Base-by-base conservation (phyloP, 2,113 vertebrate species). In the Riparia riparia region DNA sequence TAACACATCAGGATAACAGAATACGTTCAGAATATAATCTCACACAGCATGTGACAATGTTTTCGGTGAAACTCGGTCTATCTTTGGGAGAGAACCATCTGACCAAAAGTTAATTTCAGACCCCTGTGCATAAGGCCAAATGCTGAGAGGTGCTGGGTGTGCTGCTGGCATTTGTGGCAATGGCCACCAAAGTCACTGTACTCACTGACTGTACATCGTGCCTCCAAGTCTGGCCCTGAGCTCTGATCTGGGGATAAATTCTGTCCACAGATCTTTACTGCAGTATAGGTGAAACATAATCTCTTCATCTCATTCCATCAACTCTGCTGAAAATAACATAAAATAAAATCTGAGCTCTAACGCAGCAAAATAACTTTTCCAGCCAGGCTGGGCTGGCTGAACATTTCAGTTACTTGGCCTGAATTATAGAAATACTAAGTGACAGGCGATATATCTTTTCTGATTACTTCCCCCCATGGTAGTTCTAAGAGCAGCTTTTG, bases 271-370 rank as follows among this genome's bases (percentile, higher is more conserved):
- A 65, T 73, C 31, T 86, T 70, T 49, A 68, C n/a, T 51, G 16
- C 49, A 26, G 58, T 49, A 29, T 84, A 72, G 78, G 37, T 53
- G 26, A 96, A 94, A 94, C 22, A 31, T 93, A 86, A 97, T 95
- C 83, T 96, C 45, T 80, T 97, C 78, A 91, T 93, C 78, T 95
- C 53, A 31, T 93, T 93, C 72, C 73, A 68, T 79, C 91, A 86
- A 72, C 88, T 82, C 37, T 0, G 1, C n/a, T 60, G 93, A 82
- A 96, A 94, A 94, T 41, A 90, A 29, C 54, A 58, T 90, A 76
- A 97, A 96, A 88, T 57, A 81, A 82, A 88, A 86, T 53, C 79
- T 90, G 53, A 82, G 26, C 9, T 71, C 51, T 83, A 66, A 79
- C 65, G 78, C 0, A 15, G 77, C 39, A 93, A 97, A 89, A 95